A percentile compares a stretch with the other conserved stretches of the same genome.
These are phyloP conservation scores for Ichneumon xanthorius DNA, from an alignment of 2,888 invertebrate species.

Conservation along the genomic window DNA sequence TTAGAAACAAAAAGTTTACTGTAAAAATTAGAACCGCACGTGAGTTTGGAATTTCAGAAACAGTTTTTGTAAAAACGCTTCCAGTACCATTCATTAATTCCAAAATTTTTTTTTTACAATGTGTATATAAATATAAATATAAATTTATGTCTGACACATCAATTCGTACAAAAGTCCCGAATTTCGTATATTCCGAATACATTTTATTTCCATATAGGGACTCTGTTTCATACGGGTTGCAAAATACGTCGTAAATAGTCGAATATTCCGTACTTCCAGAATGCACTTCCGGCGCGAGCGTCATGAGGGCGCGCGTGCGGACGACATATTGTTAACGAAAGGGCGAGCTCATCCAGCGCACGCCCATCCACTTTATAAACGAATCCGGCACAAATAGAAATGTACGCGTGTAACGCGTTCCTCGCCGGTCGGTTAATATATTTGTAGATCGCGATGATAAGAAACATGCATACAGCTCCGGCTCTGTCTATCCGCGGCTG, in stretches of 20 bases:
- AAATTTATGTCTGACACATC: no score
- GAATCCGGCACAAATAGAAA: constrained; percentile 75
- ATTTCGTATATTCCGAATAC: no score
- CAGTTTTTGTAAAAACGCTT: no score
- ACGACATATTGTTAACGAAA: constrained; percentile 16
- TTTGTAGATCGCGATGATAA: constrained; percentile 78
- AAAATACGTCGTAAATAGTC: not conserved
- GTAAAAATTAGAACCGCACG: no score
- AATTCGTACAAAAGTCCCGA: not conserved
- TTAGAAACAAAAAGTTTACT: no score
- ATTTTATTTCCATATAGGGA: no score
- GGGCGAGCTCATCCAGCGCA: constrained; percentile 8
- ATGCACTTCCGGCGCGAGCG: not conserved
- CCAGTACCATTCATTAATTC: no score
- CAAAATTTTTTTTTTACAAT: no score
- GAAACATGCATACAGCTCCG: constrained; percentile 34
- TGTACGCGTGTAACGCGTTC: constrained; percentile 74
- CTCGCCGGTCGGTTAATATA: constrained; percentile 74
- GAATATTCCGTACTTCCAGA: not conserved
- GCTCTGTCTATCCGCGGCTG: constrained; percentile 10
- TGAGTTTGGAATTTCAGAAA: no score
- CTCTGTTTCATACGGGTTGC: constrained; percentile 18
- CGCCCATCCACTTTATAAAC: constrained; percentile 2
- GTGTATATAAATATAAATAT: not conserved
- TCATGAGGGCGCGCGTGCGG: not conserved